Base-by-base conservation (phyloP, 2,888 invertebrate species). In the Osmoderma eremita region DNA sequence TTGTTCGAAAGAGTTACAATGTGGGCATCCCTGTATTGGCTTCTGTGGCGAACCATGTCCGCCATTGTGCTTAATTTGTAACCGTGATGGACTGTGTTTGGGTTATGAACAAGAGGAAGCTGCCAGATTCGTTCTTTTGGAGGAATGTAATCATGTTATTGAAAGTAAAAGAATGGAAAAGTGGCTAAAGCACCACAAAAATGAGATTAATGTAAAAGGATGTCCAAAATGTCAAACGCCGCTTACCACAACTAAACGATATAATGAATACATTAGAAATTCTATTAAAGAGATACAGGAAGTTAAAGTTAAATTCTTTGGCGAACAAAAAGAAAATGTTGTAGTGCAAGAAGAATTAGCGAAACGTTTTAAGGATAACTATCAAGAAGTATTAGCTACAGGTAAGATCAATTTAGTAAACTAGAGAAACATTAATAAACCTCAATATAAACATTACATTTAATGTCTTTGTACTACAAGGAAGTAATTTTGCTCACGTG, bases 11-110 rank as follows among this genome's bases (percentile, higher is more conserved):
- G 62, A 17, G 17, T 80, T 84, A 69, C 56, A 72, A 41, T 91
- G 91, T 81, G 82, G 83, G 0, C 90, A 91, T 80, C 76, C 76
- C n/a, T 90, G 91, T 80, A 84, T 88, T 76, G 90, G 91, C 12
- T 84, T 90, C 58, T 92, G 91, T 81, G 90, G 90, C n/a, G 91
- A 92, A 78, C 84, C 83, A 8, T 91, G 91, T 78, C 89, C 89
- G 13, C 78, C 78, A 36, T 74, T 86, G 58, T 91, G 91, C 81
- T 79, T 83, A 22, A 53, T 77, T 13, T 91, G 91, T 80, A 74
- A 86, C 67, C 81, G 83, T n/a, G 84, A 84, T 6, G 73, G 80
- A 68, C 83, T 86, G 8, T 78, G 86, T 38, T 82, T 85, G 72
- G 83, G 85, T 50, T 30, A 36, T 12, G 86, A 86, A 76, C 84